Conservation (phyloP, 2,888 invertebrate genomes). For the Sinhomidia bicolor region DNA sequence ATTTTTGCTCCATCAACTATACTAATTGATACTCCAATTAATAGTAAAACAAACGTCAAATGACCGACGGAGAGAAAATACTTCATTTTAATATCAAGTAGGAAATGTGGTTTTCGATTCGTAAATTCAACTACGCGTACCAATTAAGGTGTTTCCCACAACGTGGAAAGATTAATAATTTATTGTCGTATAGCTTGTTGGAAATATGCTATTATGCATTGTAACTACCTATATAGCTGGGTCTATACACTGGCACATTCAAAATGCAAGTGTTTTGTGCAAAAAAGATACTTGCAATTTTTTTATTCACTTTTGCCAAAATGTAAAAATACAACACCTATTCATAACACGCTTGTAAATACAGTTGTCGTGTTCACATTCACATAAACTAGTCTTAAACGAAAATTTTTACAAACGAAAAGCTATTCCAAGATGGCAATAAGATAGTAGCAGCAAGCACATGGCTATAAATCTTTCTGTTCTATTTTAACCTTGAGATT, state of each 20-base stretch:
- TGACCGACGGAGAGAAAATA: background rate
- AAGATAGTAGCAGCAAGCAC: no score
- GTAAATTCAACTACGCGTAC: background rate
- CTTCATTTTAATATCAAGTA: slow-evolving; percentile 45
- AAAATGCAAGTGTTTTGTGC: no score
- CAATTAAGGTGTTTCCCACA: slow-evolving; percentile 11
- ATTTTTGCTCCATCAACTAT: slow-evolving; percentile 57
- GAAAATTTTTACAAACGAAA: background rate
- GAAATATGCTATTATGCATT: background rate
- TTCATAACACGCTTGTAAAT: background rate
- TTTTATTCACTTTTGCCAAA: background rate
- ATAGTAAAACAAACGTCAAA: slow-evolving; percentile 38
- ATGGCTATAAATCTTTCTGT: slow-evolving; percentile 29
- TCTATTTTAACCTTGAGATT: slow-evolving; percentile 30
- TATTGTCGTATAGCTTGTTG: background rate
- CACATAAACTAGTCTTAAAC: no score
- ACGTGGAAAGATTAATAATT: background rate
- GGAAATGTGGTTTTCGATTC: background rate
- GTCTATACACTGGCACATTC: no score
- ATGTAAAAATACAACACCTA: background rate
- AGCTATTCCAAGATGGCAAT: background rate
- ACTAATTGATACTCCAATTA: background rate
- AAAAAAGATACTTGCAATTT: background rate
- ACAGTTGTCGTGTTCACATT: background rate
- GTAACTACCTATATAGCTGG: no score